Conservation (phyloP, 2,113 vertebrate species). For the Ia io region DNA sequence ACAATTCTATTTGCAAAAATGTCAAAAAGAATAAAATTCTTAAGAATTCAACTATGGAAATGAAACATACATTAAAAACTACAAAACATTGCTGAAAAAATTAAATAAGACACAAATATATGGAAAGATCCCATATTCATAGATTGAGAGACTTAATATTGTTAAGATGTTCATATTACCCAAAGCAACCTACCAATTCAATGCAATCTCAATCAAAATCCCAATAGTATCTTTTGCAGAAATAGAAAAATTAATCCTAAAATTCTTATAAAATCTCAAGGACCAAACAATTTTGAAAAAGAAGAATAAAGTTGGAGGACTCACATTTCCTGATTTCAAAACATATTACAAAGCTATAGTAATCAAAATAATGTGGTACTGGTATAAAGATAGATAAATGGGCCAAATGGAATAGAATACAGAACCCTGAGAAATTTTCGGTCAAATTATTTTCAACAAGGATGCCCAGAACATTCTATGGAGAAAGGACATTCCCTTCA, state of each 20-base stretch:
- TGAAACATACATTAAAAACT: not conserved
- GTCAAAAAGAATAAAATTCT: not conserved
- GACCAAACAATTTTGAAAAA: not conserved
- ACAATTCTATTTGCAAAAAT: not conserved
- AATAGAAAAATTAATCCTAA: not conserved
- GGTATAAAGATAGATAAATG: not conserved
- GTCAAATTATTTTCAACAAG: not conserved
- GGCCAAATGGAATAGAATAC: not conserved
- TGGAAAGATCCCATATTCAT: not conserved
- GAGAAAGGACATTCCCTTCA: not conserved
- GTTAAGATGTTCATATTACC: not conserved
- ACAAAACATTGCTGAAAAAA: not conserved
- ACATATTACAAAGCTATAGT: not conserved
- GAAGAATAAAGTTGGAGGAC: not conserved
- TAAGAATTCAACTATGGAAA: not conserved
- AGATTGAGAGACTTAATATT: not conserved
- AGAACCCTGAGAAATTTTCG: not conserved
- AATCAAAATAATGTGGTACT: not conserved
- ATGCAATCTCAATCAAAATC: not conserved
- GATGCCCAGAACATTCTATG: not conserved
- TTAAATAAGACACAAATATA: not conserved
- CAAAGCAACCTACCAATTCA: not conserved
- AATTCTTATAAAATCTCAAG: not conserved
- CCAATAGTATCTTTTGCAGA: not conserved
- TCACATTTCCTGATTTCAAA: not conserved